phyloP scores from a whole-genome alignment of 2,888 invertebrate species.

The Aphodius sticticus region DNA sequence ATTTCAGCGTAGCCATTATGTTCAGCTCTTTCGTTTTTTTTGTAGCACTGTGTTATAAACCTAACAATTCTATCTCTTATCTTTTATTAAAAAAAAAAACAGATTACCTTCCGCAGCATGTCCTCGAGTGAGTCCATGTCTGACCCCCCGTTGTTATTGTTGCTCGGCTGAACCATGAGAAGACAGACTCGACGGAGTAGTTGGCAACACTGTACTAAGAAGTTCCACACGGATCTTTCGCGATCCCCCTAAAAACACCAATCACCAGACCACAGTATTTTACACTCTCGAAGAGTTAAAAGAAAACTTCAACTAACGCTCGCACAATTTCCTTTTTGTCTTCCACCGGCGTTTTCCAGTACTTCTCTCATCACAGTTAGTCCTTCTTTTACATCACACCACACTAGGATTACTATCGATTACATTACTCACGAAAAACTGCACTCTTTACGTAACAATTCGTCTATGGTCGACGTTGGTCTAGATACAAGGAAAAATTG shows the following conservation, averaged over 20 bases:
- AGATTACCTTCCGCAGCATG: conserved; percentile 60
- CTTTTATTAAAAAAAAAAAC: background rate
- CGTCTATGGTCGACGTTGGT: background rate
- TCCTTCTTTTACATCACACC: background rate
- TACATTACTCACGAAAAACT: background rate
- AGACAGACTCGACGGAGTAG: conserved; percentile 13
- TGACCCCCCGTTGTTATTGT: conserved; percentile 60
- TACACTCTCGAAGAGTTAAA: background rate
- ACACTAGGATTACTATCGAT: background rate
- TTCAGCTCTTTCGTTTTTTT: too few relatives aligned
- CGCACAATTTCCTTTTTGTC: background rate
- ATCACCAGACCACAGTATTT: background rate
- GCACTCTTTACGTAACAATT: background rate
- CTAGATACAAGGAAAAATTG: background rate
- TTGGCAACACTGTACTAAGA: background rate
- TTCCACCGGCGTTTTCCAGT: background rate
- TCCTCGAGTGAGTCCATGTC: conserved; percentile 61
- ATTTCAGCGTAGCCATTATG: too few relatives aligned
- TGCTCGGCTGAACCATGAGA: conserved; percentile 59
- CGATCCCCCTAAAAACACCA: conserved; percentile 10
- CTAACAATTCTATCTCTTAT: background rate
- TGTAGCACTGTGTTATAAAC: background rate
- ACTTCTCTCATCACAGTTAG: background rate
- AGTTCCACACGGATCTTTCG: background rate
- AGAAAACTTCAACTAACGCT: background rate